Conservation (phyloP, 2,797 vertebrate genomes). For the Typhlichthys eigenmanni region DNA sequence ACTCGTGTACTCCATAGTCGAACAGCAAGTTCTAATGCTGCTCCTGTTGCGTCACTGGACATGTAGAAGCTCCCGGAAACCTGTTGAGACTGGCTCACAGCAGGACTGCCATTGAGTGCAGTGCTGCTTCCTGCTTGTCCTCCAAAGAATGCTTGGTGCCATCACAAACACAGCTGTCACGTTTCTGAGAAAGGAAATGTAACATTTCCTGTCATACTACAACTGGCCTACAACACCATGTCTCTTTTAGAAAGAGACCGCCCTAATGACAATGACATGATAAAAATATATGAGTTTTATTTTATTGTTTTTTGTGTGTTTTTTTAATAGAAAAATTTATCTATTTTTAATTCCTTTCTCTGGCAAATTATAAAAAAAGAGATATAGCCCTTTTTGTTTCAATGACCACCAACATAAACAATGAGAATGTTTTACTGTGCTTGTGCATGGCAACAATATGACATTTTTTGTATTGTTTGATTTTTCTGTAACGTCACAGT, state of each 20-base stretch:
- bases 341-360: conserved; percentile 79
- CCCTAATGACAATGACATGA: conserved; percentile 28
- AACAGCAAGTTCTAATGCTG: conserved; percentile 75
- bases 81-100: conserved; percentile 66
- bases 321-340: conserved; percentile 64
- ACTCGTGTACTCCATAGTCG: conserved; percentile 59
- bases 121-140: conserved; percentile 82
- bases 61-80: conserved; percentile 64
- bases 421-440: conserved; percentile 67
- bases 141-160: conserved; percentile 89
- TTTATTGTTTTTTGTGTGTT: background rate
- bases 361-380: conserved; percentile 41
- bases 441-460: conserved; percentile 71
- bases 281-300: too few relatives aligned
- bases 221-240: conserved; percentile 51
- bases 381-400: conserved; percentile 37
- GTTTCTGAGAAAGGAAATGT: conserved; percentile 50
- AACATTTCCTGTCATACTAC: conserved; percentile 72
- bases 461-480: conserved; percentile 14
- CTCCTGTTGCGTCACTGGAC: conserved; percentile 76
- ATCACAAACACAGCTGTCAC: conserved; percentile 75
- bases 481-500: background rate
- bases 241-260: conserved; percentile 59
- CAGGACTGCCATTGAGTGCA: conserved; percentile 75
- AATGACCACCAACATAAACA: conserved; percentile 42